Percentiles rank a stretch among this genome's conserved stretches.
Conservation (phyloP, 1,140 invertebrate genomes). For the Bemisia tabaci region DNA sequence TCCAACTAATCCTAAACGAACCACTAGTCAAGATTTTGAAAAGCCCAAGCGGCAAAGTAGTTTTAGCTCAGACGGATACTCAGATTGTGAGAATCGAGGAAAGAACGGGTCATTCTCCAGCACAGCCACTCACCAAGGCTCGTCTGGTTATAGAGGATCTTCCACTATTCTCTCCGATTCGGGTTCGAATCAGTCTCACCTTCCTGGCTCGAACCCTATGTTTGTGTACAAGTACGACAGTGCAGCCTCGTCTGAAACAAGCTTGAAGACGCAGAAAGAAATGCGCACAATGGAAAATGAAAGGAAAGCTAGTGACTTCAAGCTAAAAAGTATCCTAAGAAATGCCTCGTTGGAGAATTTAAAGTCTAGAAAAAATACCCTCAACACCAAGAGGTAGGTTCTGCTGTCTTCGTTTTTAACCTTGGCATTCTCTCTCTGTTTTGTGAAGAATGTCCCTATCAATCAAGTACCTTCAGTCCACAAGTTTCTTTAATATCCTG, state of each 20-base stretch:
- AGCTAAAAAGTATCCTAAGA: constrained; percentile 11
- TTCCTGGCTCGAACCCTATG: constrained; percentile 44
- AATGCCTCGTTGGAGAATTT: constrained; percentile 15
- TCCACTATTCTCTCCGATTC: constrained; percentile 68
- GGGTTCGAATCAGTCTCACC: constrained; percentile 44
- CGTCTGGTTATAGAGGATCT: constrained; percentile 69
- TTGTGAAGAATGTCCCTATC: neutral
- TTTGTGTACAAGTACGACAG: constrained; percentile 70
- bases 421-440: neutral
- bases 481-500: too few relatives aligned
- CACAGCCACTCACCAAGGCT: constrained; percentile 59
- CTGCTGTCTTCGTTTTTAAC: neutral
- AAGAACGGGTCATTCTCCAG: constrained; percentile 45
- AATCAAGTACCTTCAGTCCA: too few relatives aligned
- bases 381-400: constrained; percentile 6
- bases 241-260: constrained; percentile 2
- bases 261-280: neutral
- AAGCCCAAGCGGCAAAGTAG: constrained; percentile 5
- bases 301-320: constrained; percentile 10
- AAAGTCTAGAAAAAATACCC: constrained; percentile 5
- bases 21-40: constrained; percentile 24
- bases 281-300: constrained; percentile 1
- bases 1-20: neutral
- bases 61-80: constrained; percentile 1
- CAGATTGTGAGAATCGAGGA: constrained; percentile 5